These are phyloP conservation scores for Emydoidea blandingii DNA, from an alignment of 2,797 vertebrate genomes.

Conservation along the genomic window DNA sequence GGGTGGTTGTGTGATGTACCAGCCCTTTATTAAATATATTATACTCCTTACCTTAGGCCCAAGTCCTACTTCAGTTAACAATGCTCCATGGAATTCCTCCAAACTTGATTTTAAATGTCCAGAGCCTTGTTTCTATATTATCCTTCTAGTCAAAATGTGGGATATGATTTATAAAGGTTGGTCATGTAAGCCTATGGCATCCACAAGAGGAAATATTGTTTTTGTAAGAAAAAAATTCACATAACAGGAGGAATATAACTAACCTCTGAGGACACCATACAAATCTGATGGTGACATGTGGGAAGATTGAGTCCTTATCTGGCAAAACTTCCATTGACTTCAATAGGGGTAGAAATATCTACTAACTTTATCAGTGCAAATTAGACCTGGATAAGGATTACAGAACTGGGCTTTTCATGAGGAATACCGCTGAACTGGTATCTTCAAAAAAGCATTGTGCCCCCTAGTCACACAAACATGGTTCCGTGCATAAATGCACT, in stretches of 20 bases:
- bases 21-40: background rate
- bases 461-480: background rate
- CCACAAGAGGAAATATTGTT: background rate
- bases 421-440: background rate
- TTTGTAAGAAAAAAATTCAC: background rate
- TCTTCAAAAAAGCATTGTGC: background rate
- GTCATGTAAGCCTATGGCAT: background rate
- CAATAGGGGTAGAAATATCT: background rate
- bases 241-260: background rate
- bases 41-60: accelerated
- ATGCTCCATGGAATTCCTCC: accelerated
- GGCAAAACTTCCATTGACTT: background rate
- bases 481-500: accelerated
- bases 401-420: background rate
- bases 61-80: accelerated
- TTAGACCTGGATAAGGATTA: background rate
- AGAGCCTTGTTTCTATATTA: background rate
- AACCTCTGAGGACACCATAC: background rate
- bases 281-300: background rate
- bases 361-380: background rate
- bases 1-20: background rate
- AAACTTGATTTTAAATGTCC: background rate
- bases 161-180: background rate
- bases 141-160: background rate
- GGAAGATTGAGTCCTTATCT: background rate